Evolutionary conservation across 2,113 vertebrate genomes (phyloP).

Genomic region (Mesocricetus auratus): DNA sequence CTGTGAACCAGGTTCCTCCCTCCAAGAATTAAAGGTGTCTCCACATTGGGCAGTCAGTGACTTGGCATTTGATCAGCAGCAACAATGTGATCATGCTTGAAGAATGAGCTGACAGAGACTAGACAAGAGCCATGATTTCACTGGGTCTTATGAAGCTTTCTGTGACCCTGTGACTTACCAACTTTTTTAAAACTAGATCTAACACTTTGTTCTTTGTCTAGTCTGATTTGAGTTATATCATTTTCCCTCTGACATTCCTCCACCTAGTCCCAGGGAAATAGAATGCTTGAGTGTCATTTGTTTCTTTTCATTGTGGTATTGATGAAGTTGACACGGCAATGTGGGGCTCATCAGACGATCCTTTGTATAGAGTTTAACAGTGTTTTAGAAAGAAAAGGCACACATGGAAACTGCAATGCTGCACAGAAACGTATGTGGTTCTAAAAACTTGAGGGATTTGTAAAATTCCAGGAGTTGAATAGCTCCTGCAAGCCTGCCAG

Average conservation of each 20-base stretch:
- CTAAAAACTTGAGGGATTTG: not conserved
- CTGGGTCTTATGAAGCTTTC: not conserved
- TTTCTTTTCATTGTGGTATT: slow-evolving; percentile 1
- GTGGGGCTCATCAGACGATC: not conserved
- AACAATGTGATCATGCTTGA: slow-evolving; percentile 7
- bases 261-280: not conserved
- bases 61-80: not conserved
- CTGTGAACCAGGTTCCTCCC: not conserved
- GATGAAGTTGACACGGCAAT: not conserved
- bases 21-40: not conserved
- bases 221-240: not conserved
- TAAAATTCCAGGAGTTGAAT: not conserved
- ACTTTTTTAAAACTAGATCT: not conserved
- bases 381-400: not conserved
- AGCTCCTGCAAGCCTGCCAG: not conserved
- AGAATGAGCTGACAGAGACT: not conserved
- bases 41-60: not conserved
- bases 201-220: not conserved
- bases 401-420: not conserved
- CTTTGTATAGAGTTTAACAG: not conserved
- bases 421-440: not conserved
- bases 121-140: not conserved
- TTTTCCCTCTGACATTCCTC: not conserved
- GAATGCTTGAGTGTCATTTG: not conserved
- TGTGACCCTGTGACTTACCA: not conserved